Base-by-base conservation (phyloP, 1,140 invertebrate genomes). In the Diplogasteroides magnus region DNA sequence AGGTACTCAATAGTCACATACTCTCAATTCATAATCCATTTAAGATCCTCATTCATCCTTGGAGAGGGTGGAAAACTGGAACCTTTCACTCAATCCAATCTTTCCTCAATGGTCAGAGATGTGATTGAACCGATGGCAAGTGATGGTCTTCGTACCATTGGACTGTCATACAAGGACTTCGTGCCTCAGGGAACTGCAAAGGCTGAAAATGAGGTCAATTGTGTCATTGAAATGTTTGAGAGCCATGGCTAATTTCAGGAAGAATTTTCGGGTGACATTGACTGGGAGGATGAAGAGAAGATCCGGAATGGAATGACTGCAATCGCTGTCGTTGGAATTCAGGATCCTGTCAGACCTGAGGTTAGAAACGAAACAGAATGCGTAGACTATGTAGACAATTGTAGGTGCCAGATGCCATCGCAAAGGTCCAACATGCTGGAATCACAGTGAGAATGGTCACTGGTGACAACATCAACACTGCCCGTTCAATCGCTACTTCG, bases 61-160 rank as follows among this genome's bases (percentile, higher is more conserved):
- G 78, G 77, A 15, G 60, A 57, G 2, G 72, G 60, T 13, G 81
- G 81, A 56, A 62, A 72, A 26, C 37, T 97, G 78, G 90, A 93
- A 80, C 90, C 90, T 82, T 98, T 98, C 85, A 90, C 90, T 27
- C 87, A 89, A 69, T 89, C 91, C 76, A 93, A 97, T 89, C n/a
- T 55, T 55, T 28, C 64, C 74, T 87, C 91, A 72, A 86, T 98
- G 67, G 90, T 97, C 68, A 88, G 89, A 76, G 91, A 92, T 84
- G 93, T 98, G 19, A 98, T 99, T 82, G 95, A 98, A 84, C 95
- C 95, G 29, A 98, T 99, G 96, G 97, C 97, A 69, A 92, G 91
- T 82, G 92, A 98, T 86, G 97, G 96, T 26, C 87, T 99, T 25
- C 87, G 97, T 75, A 98, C 96, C 1, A 74, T 81, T n/a, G 75